Evolutionary conservation across 2,797 vertebrate genomes (phyloP), one percentile per base, ranked within the genome.

Genomic region (Euphonia xanthogaster): DNA sequence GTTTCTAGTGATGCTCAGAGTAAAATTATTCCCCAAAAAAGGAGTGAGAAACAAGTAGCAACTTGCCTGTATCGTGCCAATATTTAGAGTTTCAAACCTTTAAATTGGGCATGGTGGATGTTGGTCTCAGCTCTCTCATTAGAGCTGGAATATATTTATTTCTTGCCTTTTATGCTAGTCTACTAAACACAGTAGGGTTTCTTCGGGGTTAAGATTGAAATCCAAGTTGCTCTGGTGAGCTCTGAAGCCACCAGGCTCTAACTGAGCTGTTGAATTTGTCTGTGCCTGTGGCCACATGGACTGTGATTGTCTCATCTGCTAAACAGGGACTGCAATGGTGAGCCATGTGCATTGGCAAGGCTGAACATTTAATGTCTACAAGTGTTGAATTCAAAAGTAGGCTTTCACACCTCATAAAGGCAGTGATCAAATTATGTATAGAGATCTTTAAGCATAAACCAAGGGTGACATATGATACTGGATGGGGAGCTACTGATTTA

Each of bases 81-180:
- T 60, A 75, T 42, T 75, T 65, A 61, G 12, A 7, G 9, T 40
- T 76, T 60, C 37, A 76, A 47, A 54, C 5, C 17, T 79, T 66
- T 82, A 48, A 40, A 47, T 0, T 70, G 0, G 16, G 6, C 14
- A 25, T 7, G 2, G 11, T 24, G 8, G 31, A 51, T 33, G 9
- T 2, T 44, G 35, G 66, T 17, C 7, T 54, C 67, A 72, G 30
- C 12, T 80, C 25, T 86, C 37, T 22, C 42, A 6, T 47, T 73
- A 65, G 60, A 63, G 27, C 27, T 71, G 18, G 6, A 78, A 40
- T 57, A 14, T 23, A 9, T 39, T 83, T 58, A 66, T 85, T 82
- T 72, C 35, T 12, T 55, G 9, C n/a, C 53, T 85, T 89, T 60
- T 16, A 33, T 1, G 0, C 7, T 60, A 44, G 12, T 62, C 19